Conservation (phyloP, 2,888 invertebrate species). For the Netelia virgata region DNA sequence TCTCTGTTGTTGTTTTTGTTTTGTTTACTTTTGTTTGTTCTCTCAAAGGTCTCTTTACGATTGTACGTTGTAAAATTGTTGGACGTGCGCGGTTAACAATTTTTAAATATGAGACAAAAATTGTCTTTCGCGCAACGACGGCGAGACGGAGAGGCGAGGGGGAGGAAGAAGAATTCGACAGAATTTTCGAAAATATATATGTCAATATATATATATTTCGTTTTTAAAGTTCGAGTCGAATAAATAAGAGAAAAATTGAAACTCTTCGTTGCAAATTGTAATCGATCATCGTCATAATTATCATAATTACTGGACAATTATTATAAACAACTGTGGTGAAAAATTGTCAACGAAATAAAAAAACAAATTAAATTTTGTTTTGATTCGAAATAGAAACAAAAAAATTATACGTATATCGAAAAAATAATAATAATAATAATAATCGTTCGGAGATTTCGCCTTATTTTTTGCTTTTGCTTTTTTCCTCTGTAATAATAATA, state of each 20-base stretch:
- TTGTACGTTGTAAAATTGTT: neutral
- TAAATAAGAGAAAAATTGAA: too few species aligned
- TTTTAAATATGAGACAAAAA: neutral
- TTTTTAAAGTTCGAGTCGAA: neutral
- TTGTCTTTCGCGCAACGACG: constrained; percentile 24
- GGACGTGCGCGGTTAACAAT: constrained; percentile 14
- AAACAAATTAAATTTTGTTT: neutral
- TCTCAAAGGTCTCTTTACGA: constrained; percentile 21
- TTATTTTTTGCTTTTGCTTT: neutral
- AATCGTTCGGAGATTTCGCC: neutral
- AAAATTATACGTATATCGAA: neutral
- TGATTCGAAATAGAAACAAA: neutral
- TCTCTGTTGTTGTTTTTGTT: too few species aligned
- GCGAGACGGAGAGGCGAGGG: constrained; percentile 54
- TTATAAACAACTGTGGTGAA: too few species aligned
- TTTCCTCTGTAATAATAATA: too few species aligned
- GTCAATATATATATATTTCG: too few species aligned
- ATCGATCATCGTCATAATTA: too few species aligned
- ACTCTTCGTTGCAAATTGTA: too few species aligned
- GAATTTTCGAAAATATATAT: constrained; percentile 31
- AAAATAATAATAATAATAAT: too few species aligned
- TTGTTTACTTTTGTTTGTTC: constrained; percentile 40
- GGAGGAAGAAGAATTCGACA: constrained; percentile 46
- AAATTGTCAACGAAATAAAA: neutral
- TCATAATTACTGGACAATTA: too few species aligned